Evolutionary conservation across 2,113 vertebrate genomes (phyloP).

Genomic region (Kobus ellipsiprymnus): DNA sequence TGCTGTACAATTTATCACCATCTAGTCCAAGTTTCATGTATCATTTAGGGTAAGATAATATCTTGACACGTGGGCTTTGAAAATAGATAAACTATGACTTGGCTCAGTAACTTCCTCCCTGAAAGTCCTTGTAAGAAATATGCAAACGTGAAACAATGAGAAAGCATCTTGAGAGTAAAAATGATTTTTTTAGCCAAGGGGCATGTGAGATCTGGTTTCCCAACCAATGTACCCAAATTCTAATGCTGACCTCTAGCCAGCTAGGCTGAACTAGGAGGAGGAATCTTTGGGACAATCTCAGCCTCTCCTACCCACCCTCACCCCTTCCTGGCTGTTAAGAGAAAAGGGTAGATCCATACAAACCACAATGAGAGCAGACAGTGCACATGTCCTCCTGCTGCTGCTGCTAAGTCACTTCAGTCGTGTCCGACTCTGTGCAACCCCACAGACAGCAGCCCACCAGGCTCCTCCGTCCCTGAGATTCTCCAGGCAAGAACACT

Average conservation of each 20-base stretch:
- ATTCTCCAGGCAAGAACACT: too few relatives aligned
- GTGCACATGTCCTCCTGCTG: neutral
- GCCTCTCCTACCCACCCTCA: neutral
- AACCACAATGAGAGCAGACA: neutral
- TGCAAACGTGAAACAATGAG: neutral
- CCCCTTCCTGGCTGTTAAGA: neutral
- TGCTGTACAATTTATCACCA: neutral
- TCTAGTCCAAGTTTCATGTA: neutral
- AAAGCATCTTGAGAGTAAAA: neutral
- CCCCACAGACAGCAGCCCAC: too few relatives aligned
- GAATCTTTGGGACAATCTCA: neutral
- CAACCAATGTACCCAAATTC: neutral
- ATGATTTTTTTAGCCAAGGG: neutral
- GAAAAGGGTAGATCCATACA: neutral
- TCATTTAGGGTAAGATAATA: neutral
- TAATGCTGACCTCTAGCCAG: neutral
- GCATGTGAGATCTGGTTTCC: neutral
- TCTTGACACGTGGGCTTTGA: neutral
- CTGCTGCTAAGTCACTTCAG: too few relatives aligned
- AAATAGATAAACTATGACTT: neutral
- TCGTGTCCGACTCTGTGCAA: too few relatives aligned
- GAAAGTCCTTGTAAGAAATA: neutral
- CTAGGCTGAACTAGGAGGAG: neutral
- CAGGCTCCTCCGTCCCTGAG: too few relatives aligned
- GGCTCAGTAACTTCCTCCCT: neutral